Percentiles rank a stretch among this genome's conserved stretches.
Conservation (phyloP, 2,888 invertebrate genomes). For the Liodrosophila aerea region DNA sequence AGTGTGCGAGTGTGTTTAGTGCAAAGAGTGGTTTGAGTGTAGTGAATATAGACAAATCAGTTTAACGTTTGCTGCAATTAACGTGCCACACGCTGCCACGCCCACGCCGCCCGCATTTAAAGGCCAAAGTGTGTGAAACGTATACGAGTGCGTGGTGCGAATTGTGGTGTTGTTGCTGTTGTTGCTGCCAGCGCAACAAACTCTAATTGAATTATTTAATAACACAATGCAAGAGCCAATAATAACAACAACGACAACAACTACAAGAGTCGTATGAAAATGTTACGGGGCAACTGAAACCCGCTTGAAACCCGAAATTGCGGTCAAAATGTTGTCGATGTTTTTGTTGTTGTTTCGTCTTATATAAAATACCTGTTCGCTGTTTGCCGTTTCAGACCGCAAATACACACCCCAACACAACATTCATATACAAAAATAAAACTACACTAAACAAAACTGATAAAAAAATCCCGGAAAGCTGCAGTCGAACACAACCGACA, state of each 20-base stretch:
- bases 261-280: slow-evolving; percentile 23
- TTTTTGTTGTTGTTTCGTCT: slow-evolving; percentile 40
- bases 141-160: slow-evolving; percentile 2
- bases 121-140: slow-evolving; percentile 20
- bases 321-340: slow-evolving; percentile 40
- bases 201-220: slow-evolving; percentile 66
- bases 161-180: slow-evolving; percentile 25
- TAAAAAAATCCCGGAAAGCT: no score
- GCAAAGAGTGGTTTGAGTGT: background rate
- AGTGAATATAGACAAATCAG: slow-evolving; percentile 5
- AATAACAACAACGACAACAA: slow-evolving; percentile 19
- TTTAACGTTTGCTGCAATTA: slow-evolving; percentile 15
- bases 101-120: background rate
- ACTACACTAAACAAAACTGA: slow-evolving; percentile 27
- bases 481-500: no score
- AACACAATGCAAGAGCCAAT: slow-evolving; percentile 48
- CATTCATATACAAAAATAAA: slow-evolving; percentile 3
- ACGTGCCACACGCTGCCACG: background rate
- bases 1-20: slow-evolving; percentile 7
- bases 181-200: slow-evolving; percentile 66
- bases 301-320: slow-evolving; percentile 57
- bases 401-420: slow-evolving; percentile 22
- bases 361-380: slow-evolving; percentile 73
- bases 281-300: slow-evolving; percentile 54
- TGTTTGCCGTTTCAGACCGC: slow-evolving; percentile 39